These are phyloP conservation scores for Mus minutoides DNA, from an alignment of 2,797 vertebrate species.

Conservation along the genomic window DNA sequence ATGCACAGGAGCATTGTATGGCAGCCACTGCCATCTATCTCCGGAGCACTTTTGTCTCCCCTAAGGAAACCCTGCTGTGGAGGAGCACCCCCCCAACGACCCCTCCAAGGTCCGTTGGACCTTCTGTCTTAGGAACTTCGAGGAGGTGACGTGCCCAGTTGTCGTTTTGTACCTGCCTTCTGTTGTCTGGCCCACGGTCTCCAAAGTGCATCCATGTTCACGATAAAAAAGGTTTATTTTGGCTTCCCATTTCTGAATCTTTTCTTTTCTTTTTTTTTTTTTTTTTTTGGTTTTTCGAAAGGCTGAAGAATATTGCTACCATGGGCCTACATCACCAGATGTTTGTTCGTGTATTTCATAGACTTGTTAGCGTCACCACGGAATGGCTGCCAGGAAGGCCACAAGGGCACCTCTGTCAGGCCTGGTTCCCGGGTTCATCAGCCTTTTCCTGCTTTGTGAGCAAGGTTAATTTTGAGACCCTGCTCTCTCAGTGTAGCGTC, in stretches of 20 bases:
- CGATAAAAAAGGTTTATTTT: not conserved
- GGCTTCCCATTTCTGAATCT: not conserved
- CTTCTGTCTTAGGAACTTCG: not conserved
- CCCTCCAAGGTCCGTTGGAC: not conserved
- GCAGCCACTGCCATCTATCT: not conserved
- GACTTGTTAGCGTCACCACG: not conserved
- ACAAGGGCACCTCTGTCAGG: not conserved
- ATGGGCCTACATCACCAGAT: not conserved
- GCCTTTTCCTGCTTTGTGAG: not conserved
- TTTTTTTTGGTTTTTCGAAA: too few species aligned
- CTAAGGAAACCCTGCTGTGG: not conserved
- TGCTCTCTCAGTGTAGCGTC: not conserved
- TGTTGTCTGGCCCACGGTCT: not conserved
- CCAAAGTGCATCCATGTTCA: not conserved
- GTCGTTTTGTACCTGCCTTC: not conserved
- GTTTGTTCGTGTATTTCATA: not conserved
- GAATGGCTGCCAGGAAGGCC: not conserved
- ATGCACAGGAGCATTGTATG: rapidly evolving
- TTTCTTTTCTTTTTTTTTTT: too few species aligned
- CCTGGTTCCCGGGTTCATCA: not conserved
- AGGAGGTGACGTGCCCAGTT: not conserved
- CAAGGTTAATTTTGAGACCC: not conserved
- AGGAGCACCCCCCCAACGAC: not conserved
- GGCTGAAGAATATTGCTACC: not conserved
- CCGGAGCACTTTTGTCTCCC: not conserved